Conservation (phyloP, 2,888 invertebrate species). For the Andricus quercusramuli region DNA sequence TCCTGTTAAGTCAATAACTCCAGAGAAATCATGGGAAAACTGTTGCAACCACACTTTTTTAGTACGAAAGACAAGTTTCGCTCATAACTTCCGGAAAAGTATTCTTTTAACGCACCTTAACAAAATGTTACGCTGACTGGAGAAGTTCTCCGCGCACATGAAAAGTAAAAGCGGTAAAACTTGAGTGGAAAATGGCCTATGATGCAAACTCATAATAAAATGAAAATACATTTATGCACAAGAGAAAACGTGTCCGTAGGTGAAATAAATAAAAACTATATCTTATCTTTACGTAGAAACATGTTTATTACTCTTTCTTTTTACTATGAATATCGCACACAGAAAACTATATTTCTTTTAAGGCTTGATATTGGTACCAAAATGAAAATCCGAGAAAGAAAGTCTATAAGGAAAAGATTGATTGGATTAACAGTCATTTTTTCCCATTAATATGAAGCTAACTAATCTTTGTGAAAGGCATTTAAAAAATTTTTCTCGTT, state of each 20-base stretch:
- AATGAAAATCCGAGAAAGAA: no score
- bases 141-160: not conserved
- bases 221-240: constrained; percentile 4
- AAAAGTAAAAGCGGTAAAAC: constrained; percentile 2
- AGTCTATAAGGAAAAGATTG: no score
- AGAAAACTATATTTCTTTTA: no score
- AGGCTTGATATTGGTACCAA: no score
- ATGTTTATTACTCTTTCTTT: not conserved
- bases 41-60: constrained; percentile 12
- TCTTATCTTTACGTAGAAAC: not conserved
- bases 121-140: not conserved
- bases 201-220: constrained; percentile 1
- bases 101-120: not conserved
- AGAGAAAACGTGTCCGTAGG: not conserved
- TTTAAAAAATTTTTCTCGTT: no score
- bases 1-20: constrained; percentile 26
- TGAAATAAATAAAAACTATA: not conserved
- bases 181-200: not conserved
- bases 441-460: no score
- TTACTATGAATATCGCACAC: no score
- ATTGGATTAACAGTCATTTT: no score
- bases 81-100: not conserved
- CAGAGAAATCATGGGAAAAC: constrained; percentile 10
- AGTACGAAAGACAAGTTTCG: not conserved
- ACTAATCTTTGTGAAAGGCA: no score